Percentiles rank a stretch among this genome's conserved stretches.
Conservation (phyloP, 2,888 invertebrate species). For the Cancer borealis region DNA sequence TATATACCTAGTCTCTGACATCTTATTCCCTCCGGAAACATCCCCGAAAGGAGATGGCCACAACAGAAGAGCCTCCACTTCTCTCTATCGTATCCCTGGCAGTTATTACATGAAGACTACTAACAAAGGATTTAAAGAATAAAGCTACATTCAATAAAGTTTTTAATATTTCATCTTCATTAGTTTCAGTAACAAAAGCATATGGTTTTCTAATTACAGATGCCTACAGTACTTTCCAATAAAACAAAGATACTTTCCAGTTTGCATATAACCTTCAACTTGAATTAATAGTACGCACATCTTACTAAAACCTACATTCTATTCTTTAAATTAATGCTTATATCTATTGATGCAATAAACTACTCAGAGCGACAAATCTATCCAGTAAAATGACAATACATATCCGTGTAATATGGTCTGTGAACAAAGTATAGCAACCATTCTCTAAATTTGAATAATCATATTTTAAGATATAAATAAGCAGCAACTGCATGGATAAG, state of each 20-base stretch:
- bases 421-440: too few relatives aligned
- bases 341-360: background rate
- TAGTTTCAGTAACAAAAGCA: background rate
- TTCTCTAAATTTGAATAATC: too few relatives aligned
- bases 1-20: too few relatives aligned
- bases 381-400: background rate
- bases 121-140: too few relatives aligned
- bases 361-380: background rate
- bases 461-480: too few relatives aligned
- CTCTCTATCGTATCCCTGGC: too few relatives aligned
- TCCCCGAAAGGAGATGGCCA: too few relatives aligned
- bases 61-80: too few relatives aligned
- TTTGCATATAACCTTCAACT: background rate
- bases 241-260: background rate
- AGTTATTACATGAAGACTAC: too few relatives aligned
- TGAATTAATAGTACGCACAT: background rate
- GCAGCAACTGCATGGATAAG: too few relatives aligned
- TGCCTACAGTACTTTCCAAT: background rate
- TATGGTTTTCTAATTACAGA: background rate
- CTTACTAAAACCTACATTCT: background rate
- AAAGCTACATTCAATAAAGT: background rate
- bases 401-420: background rate
- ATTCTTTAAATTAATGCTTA: background rate
- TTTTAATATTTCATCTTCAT: background rate
- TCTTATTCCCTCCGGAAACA: too few relatives aligned